These are phyloP conservation scores for Ormyrus pomaceus DNA, from an alignment of 2,888 invertebrate genomes.

Conservation along the genomic window DNA sequence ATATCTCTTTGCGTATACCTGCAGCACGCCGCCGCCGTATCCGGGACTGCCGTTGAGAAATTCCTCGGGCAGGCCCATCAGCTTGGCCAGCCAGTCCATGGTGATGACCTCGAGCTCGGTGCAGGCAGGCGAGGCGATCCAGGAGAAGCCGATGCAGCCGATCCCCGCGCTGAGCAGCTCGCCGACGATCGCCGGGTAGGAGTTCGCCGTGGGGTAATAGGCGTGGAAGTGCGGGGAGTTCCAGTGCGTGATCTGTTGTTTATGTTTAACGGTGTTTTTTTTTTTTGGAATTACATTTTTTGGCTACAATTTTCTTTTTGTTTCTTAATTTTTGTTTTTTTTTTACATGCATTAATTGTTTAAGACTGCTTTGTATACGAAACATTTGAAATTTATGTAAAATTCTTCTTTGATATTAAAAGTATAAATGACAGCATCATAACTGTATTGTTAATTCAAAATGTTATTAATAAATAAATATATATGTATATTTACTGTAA, in stretches of 20 bases:
- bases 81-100: conserved; percentile 95
- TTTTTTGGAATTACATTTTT: too few relatives aligned
- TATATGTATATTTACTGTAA: too few relatives aligned
- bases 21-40: conserved; percentile 90
- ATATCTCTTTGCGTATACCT: conserved; percentile 77
- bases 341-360: too few relatives aligned
- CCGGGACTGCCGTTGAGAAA: conserved; percentile 88
- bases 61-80: conserved; percentile 87
- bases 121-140: conserved; percentile 92
- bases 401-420: too few relatives aligned
- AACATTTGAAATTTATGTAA: too few relatives aligned
- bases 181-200: conserved; percentile 90
- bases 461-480: too few relatives aligned
- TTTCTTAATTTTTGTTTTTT: too few relatives aligned
- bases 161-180: conserved; percentile 91
- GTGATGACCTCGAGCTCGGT: conserved; percentile 94
- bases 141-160: conserved; percentile 91
- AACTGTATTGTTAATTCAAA: too few relatives aligned
- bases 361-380: too few relatives aligned
- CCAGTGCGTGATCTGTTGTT: conserved; percentile 89
- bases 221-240: conserved; percentile 95
- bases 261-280: background rate
- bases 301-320: too few relatives aligned
- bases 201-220: conserved; percentile 90
- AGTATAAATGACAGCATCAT: too few relatives aligned